Conservation (phyloP, 1,140 invertebrate genomes). For the Gerris buenoi region DNA sequence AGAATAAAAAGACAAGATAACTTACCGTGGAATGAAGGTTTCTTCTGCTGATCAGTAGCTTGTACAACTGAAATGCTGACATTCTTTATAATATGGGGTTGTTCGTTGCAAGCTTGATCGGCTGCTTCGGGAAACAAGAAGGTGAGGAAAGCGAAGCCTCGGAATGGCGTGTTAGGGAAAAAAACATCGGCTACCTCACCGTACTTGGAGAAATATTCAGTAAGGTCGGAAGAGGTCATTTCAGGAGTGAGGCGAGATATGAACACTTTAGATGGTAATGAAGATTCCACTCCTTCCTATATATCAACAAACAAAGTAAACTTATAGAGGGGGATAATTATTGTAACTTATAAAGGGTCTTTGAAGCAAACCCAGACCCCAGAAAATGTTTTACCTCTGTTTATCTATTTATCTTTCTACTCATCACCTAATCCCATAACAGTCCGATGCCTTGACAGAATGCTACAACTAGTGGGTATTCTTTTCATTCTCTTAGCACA, state of each 20-base stretch:
- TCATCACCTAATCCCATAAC: too few relatives aligned
- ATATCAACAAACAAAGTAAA: too few relatives aligned
- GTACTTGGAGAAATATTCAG: constrained; percentile 46
- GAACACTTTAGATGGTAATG: constrained; percentile 36
- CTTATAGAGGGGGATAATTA: too few relatives aligned
- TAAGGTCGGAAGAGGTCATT: constrained; percentile 36
- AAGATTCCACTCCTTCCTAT: constrained; percentile 54
- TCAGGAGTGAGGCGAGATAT: constrained; percentile 44
- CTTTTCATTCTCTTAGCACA: too few relatives aligned
- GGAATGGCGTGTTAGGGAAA: constrained; percentile 42
- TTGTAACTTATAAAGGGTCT: too few relatives aligned
- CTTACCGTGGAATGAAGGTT: too few relatives aligned
- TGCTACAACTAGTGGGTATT: too few relatives aligned
- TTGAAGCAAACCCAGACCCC: too few relatives aligned
- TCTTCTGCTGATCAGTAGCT: not conserved
- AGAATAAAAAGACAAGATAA: too few relatives aligned
- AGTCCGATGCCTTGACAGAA: too few relatives aligned
- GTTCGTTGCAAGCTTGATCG: constrained; percentile 42
- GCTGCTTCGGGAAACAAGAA: constrained; percentile 44
- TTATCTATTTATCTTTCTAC: too few relatives aligned
- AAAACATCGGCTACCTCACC: constrained; percentile 46
- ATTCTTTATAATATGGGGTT: constrained; percentile 46
- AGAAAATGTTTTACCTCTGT: too few relatives aligned
- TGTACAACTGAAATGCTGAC: not conserved
- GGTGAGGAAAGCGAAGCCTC: constrained; percentile 46